phyloP scores from a whole-genome alignment of 2,113 vertebrate genomes.

The Misgurnus anguillicaudatus region DNA sequence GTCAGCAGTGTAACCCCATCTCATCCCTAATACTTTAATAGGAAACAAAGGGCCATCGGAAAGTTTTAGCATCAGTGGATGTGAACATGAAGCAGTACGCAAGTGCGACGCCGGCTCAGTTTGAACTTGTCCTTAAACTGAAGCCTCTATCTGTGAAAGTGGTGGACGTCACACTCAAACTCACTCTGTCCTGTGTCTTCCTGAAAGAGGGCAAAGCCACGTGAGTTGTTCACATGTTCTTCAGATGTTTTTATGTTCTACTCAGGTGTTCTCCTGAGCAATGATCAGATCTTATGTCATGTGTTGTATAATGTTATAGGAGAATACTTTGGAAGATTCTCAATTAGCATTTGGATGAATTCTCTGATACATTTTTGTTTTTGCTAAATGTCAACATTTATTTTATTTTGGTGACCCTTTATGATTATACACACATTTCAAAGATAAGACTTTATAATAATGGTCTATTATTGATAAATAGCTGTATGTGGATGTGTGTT shows the following conservation, averaged over 20 bases:
- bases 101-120: slow-evolving; percentile 73
- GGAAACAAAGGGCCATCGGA: slow-evolving; percentile 84
- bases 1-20: neutral
- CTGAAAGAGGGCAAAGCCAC: slow-evolving; percentile 89
- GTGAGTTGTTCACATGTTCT: slow-evolving; percentile 71
- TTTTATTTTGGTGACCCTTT: no score
- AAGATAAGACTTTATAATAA: no score
- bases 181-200: slow-evolving; percentile 84
- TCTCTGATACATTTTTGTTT: no score
- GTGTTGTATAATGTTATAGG: no score
- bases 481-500: no score
- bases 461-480: no score
- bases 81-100: slow-evolving; percentile 84
- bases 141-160: slow-evolving; percentile 88
- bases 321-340: no score
- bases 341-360: no score
- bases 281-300: neutral
- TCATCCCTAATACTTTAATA: slow-evolving; percentile 51
- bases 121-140: slow-evolving; percentile 76
- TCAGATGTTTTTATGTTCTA: neutral
- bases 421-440: no score
- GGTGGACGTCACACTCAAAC: slow-evolving; percentile 80
- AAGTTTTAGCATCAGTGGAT: slow-evolving; percentile 81
- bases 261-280: neutral
- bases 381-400: no score